Evolutionary conservation across 2,797 vertebrate genomes (phyloP), one percentile per base, ranked within the genome.

Genomic region (Psittacula derbiana): DNA sequence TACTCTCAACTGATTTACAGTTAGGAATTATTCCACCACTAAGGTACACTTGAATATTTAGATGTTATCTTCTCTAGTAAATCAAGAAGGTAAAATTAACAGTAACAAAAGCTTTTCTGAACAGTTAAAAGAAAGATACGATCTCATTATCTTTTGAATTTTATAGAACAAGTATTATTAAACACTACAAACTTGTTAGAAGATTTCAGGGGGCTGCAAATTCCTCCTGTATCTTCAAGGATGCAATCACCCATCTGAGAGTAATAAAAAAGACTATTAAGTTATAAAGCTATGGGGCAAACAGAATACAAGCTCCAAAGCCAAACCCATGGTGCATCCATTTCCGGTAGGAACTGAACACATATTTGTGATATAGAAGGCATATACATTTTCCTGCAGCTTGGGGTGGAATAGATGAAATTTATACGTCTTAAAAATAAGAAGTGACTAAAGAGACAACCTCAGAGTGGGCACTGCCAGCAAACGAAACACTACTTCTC

Each of bases 111-210:
- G 28, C 87, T 83, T 94, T 90, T 83, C 90, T 73, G 58, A 92
- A 52, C 81, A n/a, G 24, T 93, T 96, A 80, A 25, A 67, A 69
- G 47, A 80, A 50, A 93, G 91, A 85, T 52, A 94, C 4, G 1
- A 23, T 91, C 94, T 95, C 72, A 64, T 64, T 47, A 81, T 76
- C 80, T 89, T 96, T 49, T 58, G 47, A 94, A 69, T 92, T 91
- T 69, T 75, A 94, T 89, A 86, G 84, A 95, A 89, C 93, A 94
- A 88, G 75, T 92, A 88, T 87, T 96, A 96, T 95, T 94, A 95
- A 94, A 93, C 41, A 92, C 19, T 76, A 50, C 41, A 58, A 88
- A 91, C 65, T 90, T 81, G 57, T 80, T 86, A 86, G 81, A 66
- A 80, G 65, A 80, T 90, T 86, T 76, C 69, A 89, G 88, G 75